Percentiles rank a stretch among this genome's conserved stretches.
Evolutionary conservation across 2,113 vertebrate genomes (phyloP).

Genomic region (Lasiurus cinereus): DNA sequence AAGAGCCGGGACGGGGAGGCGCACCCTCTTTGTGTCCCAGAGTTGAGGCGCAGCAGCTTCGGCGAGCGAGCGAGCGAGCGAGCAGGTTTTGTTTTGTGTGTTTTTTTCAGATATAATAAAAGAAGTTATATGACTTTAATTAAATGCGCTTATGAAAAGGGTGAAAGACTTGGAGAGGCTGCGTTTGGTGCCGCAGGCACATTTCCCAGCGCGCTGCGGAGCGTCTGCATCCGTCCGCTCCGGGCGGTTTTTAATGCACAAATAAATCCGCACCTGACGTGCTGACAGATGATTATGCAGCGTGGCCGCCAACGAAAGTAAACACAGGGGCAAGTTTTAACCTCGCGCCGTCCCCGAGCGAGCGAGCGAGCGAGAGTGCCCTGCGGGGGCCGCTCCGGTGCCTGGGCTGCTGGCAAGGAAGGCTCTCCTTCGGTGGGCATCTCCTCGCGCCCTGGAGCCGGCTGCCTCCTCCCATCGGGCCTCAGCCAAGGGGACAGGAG

Average conservation of each 20-base stretch:
- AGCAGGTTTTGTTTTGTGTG: constrained; percentile 70
- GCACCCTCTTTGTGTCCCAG: constrained; percentile 73
- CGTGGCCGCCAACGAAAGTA: constrained; percentile 88
- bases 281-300: constrained; percentile 90
- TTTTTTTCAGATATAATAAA: constrained; percentile 87
- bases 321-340: constrained; percentile 89
- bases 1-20: background rate
- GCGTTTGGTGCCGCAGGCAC: constrained; percentile 87
- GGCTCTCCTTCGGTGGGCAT: background rate
- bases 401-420: constrained; percentile 19
- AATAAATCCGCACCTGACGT: constrained; percentile 92
- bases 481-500: background rate
- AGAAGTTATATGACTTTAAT: constrained; percentile 92
- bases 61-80: constrained; percentile 69
- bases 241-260: constrained; percentile 90
- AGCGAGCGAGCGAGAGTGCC: constrained; percentile 23
- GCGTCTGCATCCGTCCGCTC: constrained; percentile 89
- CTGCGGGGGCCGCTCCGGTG: constrained; percentile 69
- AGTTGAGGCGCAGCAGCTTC: constrained; percentile 74
- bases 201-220: constrained; percentile 90
- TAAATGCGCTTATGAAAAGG: constrained; percentile 91
- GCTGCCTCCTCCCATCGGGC: background rate
- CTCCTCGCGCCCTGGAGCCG: background rate
- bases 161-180: constrained; percentile 88
- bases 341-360: constrained; percentile 84